Evolutionary conservation across 2,888 invertebrate species (phyloP), one percentile per base, ranked within the genome.

Genomic region (Cheilosia vulpina): DNA sequence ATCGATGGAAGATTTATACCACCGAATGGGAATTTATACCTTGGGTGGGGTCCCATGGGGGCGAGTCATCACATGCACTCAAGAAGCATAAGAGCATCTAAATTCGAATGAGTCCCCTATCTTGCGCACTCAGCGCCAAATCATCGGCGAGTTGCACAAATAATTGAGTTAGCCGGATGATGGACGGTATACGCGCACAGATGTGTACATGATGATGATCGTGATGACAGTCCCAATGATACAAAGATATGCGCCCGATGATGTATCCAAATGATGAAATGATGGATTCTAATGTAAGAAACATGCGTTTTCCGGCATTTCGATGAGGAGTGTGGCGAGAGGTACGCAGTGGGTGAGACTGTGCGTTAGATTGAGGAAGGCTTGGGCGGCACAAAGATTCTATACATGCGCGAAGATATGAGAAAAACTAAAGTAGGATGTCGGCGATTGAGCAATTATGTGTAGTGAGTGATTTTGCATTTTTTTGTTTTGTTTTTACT

Each of bases 271-370:
- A 84, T 75, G 84, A 80, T 75, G 77, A 57, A 77, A 77, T 82
- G 82, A 82, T 77, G 62, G 69, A 84, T 71, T 79, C 75, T 80
- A 76, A 84, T 75, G 84, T 55, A 60, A 84, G 80, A 80, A 80
- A 69, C 80, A 84, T 84, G 53, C 71, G 75, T 66, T 71, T 80
- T 80, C 84, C 75, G 83, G 83, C 69, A 45, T 41, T 24, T 9
- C 21, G 31, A 57, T 31, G 43, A 69, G 45, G 57, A 57, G 13
- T 2, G 17, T 5, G 9, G 6, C 17, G 6, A 31, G 13, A 31
- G 11, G 13, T 1, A 21, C 41, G 52, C 17, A 58, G 5, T 47
- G 43, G 41, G 47, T n/a, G 55, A 31, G 9, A 15, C 13, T 34
- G 53, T 52, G 31, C 31, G 52, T 62, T 60, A 41, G 50, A 71